Evolutionary conservation across 2,797 vertebrate genomes (phyloP), one percentile per base, ranked within the genome.

Genomic region (Hozukius guyotensis): DNA sequence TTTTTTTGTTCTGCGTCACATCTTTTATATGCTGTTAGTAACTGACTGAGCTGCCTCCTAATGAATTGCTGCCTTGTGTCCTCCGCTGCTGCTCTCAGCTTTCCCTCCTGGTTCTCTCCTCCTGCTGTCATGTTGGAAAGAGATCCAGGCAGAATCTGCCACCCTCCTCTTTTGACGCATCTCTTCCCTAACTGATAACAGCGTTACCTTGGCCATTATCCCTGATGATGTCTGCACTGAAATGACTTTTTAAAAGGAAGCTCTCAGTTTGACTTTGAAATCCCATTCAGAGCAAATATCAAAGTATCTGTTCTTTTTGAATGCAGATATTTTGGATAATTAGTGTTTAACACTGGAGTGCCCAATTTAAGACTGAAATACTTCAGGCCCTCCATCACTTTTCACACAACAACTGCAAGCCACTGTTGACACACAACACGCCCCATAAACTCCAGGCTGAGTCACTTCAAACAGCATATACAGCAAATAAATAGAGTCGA

Each of bases 101-200:
- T 72, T 88, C 71, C 89, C 84, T 87, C 86, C 78, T 74, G 84
- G 75, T 81, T 77, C 78, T 84, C 71, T 82, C 69, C 87, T 88
- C 89, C 88, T 81, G 89, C 92, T 93, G 90, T 89, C 90, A 84
- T 81, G 88, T 85, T 88, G 90, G 87, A 88, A 85, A 88, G 71
- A 83, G 84, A 92, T 89, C 83, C 90, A 86, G 83, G 85, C 85
- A 74, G 71, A 86, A 75, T 85, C 77, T 82, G 79, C 84, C 87
- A 81, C 63, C 82, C 29, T 80, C 82, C 65, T 86, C 63, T 74
- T 90, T 76, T 92, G 77, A 88, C 70, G 70, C 80, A 77, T 86
- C 88, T 83, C 77, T 88, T 80, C 72, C 52, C 75, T 78, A 81
- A 88, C 73, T 78, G 78, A 88, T 88, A 87, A 70, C 78, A 85